Conservation (phyloP, 1,140 invertebrate species). For the Agrilus planipennis region DNA sequence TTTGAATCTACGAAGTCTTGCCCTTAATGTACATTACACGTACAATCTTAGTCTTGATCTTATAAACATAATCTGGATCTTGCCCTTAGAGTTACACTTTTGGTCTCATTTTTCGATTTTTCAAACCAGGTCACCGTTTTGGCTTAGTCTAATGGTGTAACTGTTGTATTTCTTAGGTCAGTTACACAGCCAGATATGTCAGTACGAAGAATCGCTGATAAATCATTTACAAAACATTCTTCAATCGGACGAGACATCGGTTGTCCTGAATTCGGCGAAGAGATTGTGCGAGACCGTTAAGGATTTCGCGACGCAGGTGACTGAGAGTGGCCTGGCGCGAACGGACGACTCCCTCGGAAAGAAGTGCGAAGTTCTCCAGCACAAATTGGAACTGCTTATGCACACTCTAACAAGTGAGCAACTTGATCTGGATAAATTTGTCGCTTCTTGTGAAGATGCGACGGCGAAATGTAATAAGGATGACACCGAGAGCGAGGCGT, state of each 20-base stretch:
- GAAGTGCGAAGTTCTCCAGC: slow-evolving; percentile 62
- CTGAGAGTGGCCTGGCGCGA: slow-evolving; percentile 42
- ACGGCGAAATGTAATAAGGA: slow-evolving; percentile 14
- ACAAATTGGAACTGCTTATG: slow-evolving; percentile 65
- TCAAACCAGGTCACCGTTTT: too few species aligned
- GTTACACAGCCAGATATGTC: slow-evolving; percentile 39
- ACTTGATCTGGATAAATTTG: slow-evolving; percentile 17
- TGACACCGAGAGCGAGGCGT: slow-evolving; percentile 32
- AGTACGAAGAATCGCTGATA: slow-evolving; percentile 72
- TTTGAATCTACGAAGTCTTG: too few species aligned
- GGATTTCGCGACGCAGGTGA: slow-evolving; percentile 55
- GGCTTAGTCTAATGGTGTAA: too few species aligned
- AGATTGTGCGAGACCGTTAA: slow-evolving; percentile 73
- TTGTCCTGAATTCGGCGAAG: slow-evolving; percentile 65
- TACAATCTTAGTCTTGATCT: too few species aligned
- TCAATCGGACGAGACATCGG: slow-evolving; percentile 68
- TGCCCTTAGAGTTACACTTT: too few species aligned
- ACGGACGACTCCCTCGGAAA: slow-evolving; percentile 49
- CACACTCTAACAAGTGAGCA: slow-evolving; percentile 59
- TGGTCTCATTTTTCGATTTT: too few species aligned
- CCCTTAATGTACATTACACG: too few species aligned
- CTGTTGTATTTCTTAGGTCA: too few species aligned
- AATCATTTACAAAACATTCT: slow-evolving; percentile 77
- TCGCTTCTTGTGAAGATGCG: slow-evolving; percentile 20
- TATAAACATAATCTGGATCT: too few species aligned